Conservation (phyloP, 2,888 invertebrate species). For the Onthophagus sagittarius region DNA sequence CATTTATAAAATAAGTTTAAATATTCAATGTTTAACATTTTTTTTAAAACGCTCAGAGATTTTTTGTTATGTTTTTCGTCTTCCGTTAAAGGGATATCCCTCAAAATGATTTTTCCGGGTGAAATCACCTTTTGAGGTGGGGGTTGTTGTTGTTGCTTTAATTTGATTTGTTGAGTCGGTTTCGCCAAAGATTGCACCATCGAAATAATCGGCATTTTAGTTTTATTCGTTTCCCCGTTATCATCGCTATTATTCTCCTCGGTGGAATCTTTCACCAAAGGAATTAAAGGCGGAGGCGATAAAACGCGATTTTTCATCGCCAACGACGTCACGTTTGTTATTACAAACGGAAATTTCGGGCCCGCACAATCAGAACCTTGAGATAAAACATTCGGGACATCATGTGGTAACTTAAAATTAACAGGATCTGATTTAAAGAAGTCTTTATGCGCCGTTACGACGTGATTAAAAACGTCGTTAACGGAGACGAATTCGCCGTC, state of each 20-base stretch:
- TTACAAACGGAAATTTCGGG: slow-evolving; percentile 36
- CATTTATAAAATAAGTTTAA: slow-evolving; percentile 55
- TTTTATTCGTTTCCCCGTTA: not conserved
- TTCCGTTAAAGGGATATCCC: slow-evolving; percentile 19
- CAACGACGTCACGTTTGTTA: slow-evolving; percentile 30
- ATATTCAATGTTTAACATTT: slow-evolving; percentile 44
- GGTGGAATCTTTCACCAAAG: not conserved
- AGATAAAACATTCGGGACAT: slow-evolving; percentile 21
- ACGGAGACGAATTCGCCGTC: slow-evolving; percentile 18
- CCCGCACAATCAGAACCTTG: slow-evolving; percentile 18
- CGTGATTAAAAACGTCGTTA: slow-evolving; percentile 28
- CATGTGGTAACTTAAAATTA: slow-evolving; percentile 21
- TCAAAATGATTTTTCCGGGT: not conserved
- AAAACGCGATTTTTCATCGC: slow-evolving; percentile 15
- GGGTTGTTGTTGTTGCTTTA: too few relatives aligned
- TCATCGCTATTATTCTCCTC: too few relatives aligned
- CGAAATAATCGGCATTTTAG: slow-evolving; percentile 1
- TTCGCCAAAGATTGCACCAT: slow-evolving; percentile 11
- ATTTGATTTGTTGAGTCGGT: too few relatives aligned
- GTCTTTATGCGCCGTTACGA: slow-evolving; percentile 24
- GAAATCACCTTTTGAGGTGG: not conserved
- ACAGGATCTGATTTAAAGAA: slow-evolving; percentile 1
- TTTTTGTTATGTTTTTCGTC: slow-evolving; percentile 30
- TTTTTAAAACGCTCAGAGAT: slow-evolving; percentile 32
- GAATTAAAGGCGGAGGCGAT: slow-evolving; percentile 3